Evolutionary conservation across 1,140 invertebrate genomes (phyloP), one percentile per base, ranked within the genome.

Genomic region (Anoplophora glabripennis): DNA sequence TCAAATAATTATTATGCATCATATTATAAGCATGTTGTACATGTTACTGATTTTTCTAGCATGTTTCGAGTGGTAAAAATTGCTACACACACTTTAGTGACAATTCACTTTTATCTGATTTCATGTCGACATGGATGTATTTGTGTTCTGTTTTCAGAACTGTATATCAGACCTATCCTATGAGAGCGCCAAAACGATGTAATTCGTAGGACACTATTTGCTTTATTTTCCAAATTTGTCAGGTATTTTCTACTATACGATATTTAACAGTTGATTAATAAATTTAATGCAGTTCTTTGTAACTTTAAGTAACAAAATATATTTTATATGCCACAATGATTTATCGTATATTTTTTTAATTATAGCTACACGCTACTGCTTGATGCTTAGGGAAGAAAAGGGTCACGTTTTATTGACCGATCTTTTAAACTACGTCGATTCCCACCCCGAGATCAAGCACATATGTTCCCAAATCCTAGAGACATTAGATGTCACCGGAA

Each of bases 351-450:
- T 18, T 53, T 53, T 34, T 46, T 21, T 61, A 42, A 65, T 79
- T 80, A 61, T 72, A 89, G 87, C 86, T 5, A 84, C 84, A 72
- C 79, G 86, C 7, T 90, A 90, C 65, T 89, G 87, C 69, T 78
- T 81, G 47, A 88, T 90, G 86, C 69, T 90, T 38, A 73, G 82
- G 35, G 79, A 82, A 62, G 87, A 89, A 69, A 79, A 82, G 40
- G 86, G 86, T 12, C 77, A 81, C 34, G 72, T 74, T 14, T 79
- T 86, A 34, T 64, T 89, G 18, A 74, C 75, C 54, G 69, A 76
- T 41, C 69, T 78, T 4, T 68, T 80, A 38, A 66, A 71, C 7
- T 75, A 72, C 37, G 72, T 46, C 45, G 63, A 71, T 10, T 69
- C 72, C 3, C 76, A 80, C 57, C 70, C 71, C 4, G 72, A 76